Conservation (phyloP, 2,888 invertebrate species). For the Dilophus febrilis region DNA sequence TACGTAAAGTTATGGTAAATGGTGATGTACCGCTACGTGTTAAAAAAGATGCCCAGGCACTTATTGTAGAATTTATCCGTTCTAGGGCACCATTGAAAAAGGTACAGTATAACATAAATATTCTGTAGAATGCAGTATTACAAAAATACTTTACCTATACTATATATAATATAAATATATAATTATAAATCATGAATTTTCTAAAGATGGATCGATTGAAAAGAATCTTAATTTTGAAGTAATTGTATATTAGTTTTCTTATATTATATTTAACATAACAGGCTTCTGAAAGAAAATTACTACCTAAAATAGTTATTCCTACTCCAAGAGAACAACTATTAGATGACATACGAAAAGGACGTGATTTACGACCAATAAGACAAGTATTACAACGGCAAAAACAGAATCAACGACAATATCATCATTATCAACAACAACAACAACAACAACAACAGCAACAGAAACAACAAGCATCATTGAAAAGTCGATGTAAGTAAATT, state of each 20-base stretch:
- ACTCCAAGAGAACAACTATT: constrained; percentile 73
- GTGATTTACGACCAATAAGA: constrained; percentile 43
- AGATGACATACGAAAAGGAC: constrained; percentile 67
- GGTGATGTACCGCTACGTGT: constrained; percentile 66
- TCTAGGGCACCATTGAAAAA: constrained; percentile 86
- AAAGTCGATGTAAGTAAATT: constrained; percentile 35
- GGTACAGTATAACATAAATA: constrained; percentile 33
- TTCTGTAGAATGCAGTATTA: no score
- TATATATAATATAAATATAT: no score
- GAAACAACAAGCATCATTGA: constrained; percentile 28
- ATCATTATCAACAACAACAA: not conserved
- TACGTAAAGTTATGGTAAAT: constrained; percentile 72
- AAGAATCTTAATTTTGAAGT: not conserved
- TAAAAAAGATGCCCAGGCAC: constrained; percentile 86
- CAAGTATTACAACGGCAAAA: no score
- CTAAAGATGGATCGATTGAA: no score
- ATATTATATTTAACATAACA: constrained; percentile 22
- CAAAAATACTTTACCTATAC: no score
- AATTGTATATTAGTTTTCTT: not conserved
- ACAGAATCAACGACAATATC: constrained; percentile 10
- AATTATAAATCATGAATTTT: no score
- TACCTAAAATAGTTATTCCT: constrained; percentile 51
- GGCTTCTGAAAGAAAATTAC: constrained; percentile 72
- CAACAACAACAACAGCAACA: not conserved
- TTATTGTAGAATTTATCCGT: constrained; percentile 92